These are phyloP conservation scores for Agonopterix arenella DNA, from an alignment of 2,888 invertebrate species.

Conservation along the genomic window DNA sequence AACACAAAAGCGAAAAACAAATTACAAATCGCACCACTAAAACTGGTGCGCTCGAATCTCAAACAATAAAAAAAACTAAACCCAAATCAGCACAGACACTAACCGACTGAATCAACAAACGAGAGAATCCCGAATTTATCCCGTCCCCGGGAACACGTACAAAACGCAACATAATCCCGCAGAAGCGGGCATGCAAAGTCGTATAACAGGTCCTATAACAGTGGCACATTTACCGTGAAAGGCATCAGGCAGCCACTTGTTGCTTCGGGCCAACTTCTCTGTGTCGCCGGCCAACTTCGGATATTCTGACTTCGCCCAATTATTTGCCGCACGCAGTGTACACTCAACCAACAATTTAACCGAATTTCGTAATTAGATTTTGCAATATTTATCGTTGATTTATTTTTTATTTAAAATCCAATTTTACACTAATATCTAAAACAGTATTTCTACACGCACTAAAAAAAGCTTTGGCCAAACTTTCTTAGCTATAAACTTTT, in stretches of 20 bases:
- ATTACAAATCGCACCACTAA: background rate
- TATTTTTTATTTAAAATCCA: background rate
- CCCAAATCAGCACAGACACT: slow-evolving; percentile 29
- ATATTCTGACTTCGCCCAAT: slow-evolving; percentile 32
- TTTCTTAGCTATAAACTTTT: slow-evolving; percentile 1
- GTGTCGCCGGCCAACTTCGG: slow-evolving; percentile 41
- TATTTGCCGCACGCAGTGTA: slow-evolving; percentile 29
- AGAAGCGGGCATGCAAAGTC: slow-evolving; percentile 67
- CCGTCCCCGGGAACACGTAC: slow-evolving; percentile 29
- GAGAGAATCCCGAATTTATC: slow-evolving; percentile 45
- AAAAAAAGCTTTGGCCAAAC: slow-evolving; percentile 6
- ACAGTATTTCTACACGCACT: background rate
- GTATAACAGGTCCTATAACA: slow-evolving; percentile 56
- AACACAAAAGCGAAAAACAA: background rate
- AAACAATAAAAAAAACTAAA: slow-evolving; percentile 15
- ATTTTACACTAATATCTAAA: background rate
- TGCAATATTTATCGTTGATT: background rate
- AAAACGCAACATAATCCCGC: slow-evolving; percentile 52
- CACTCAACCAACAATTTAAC: slow-evolving; percentile 5
- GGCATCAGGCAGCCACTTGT: slow-evolving; percentile 71
- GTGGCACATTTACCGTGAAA: slow-evolving; percentile 68
- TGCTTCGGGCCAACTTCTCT: slow-evolving; percentile 57
- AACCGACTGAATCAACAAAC: slow-evolving; percentile 40
- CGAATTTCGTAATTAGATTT: slow-evolving; percentile 20
- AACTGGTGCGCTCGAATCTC: background rate